Evolutionary conservation across 1,140 invertebrate genomes (phyloP).

Genomic region (Tetragnatha versicolor): DNA sequence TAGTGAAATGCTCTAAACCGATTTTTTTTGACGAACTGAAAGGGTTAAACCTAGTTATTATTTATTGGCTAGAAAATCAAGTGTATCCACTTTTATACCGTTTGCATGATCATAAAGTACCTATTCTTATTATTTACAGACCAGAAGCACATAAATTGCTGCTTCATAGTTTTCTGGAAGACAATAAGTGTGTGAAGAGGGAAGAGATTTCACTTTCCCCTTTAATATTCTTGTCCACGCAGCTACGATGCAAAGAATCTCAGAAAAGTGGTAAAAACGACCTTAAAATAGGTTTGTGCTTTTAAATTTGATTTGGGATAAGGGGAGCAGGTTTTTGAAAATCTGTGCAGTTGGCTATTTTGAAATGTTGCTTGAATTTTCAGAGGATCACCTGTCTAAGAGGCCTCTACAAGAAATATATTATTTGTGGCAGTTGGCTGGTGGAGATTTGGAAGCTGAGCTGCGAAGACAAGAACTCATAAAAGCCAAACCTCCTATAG

Average conservation of each 20-base stretch:
- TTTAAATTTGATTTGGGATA: not conserved
- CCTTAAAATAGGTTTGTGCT: not conserved
- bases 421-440: constrained; percentile 93
- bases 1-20: too few species aligned
- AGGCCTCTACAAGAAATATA: constrained; percentile 82
- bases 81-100: too few species aligned
- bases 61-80: too few species aligned
- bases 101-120: too few species aligned
- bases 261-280: not conserved
- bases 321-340: not conserved
- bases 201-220: not conserved
- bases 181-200: constrained; percentile 52
- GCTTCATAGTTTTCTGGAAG: constrained; percentile 59
- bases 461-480: constrained; percentile 91
- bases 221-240: constrained; percentile 41
- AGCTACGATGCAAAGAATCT: constrained; percentile 26
- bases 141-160: constrained; percentile 58
- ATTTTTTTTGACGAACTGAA: too few species aligned
- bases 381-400: constrained; percentile 69
- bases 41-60: too few species aligned
- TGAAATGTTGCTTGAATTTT: constrained; percentile 57
- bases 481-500: constrained; percentile 69
- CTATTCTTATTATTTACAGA: constrained; percentile 59
- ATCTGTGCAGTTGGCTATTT: not conserved
- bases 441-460: constrained; percentile 89